A percentile compares a stretch with the other conserved stretches of the same genome.
These are phyloP conservation scores for Drosophila repletoides DNA, from an alignment of 1,140 invertebrate genomes.

Conservation along the genomic window DNA sequence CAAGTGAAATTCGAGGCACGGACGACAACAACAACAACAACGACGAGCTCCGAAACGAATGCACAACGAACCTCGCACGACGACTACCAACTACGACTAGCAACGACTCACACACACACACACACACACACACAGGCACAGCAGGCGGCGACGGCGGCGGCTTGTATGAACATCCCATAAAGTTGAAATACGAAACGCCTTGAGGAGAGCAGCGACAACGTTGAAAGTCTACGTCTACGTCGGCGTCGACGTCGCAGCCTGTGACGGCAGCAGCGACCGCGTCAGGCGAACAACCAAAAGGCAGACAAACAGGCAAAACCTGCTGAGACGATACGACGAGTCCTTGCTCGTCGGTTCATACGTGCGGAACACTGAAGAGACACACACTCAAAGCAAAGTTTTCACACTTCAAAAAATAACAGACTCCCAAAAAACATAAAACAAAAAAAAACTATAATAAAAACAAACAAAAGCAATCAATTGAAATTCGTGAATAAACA, in stretches of 20 bases:
- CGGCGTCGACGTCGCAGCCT: slow-evolving; percentile 30
- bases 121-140: not conserved
- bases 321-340: slow-evolving; percentile 82
- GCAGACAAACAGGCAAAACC: slow-evolving; percentile 82
- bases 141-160: slow-evolving; percentile 28
- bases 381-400: slow-evolving; percentile 49
- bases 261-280: slow-evolving; percentile 46
- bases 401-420: slow-evolving; percentile 41
- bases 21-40: slow-evolving; percentile 22
- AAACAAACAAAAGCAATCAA: slow-evolving; percentile 40
- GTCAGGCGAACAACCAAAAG: slow-evolving; percentile 71
- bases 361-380: slow-evolving; percentile 68
- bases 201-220: slow-evolving; percentile 50
- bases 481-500: slow-evolving; percentile 41
- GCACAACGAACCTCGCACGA: slow-evolving; percentile 48
- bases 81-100: slow-evolving; percentile 38
- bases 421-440: slow-evolving; percentile 26
- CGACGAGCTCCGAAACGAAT: slow-evolving; percentile 47
- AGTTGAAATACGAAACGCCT: slow-evolving; percentile 79
- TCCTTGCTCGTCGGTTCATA: slow-evolving; percentile 82
- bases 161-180: slow-evolving; percentile 42
- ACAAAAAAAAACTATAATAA: not conserved
- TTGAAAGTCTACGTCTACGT: too few species aligned
- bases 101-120: slow-evolving; percentile 31
- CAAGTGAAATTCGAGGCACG: slow-evolving; percentile 72